Base-by-base conservation (phyloP, 2,797 vertebrate species). In the Poecilia gillii region DNA sequence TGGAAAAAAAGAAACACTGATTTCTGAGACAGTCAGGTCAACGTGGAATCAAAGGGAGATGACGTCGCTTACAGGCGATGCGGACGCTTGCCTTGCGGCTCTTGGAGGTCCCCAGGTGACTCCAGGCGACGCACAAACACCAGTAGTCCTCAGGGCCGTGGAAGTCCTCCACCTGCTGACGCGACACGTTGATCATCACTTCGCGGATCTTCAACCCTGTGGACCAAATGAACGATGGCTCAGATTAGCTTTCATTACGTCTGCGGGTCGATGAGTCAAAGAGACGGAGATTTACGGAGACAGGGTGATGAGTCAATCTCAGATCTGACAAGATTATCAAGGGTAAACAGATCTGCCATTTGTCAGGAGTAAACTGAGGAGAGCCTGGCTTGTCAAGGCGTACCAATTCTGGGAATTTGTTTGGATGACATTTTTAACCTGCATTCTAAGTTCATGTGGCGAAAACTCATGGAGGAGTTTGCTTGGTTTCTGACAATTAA, bases 61-160 rank as follows among this genome's bases (percentile, higher is more conserved):
- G 13, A 51, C 62, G 46, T 13, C 64, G 83, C 98, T 98, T 95
- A 99, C 98, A 99, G 7, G 98, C 98, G 20, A 99, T 99, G 74
- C 97, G 97, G 53, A 99, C 98, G 0, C 97, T 96, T 0, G 98
- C 98, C 91, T 99, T 99, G 91, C 98, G 97, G 86, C 98, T 99
- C 94, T 99, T 99, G 31, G 98, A 99, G 43, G 98, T 99, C 31
- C 98, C 98, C 77, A 99, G 91, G 86, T 98, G 97, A 83, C 98
- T 99, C 98, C 98, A 99, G 0, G 98, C 98, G 1, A 99, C 98
- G 13, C 98, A 99, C 55, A 99, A 96, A 73, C 98, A 99, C 98
- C 98, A 99, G 78, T 98, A 99, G 88, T 99, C 98, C 90, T 99
- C 98, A 0, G 98, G 98, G 8, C 98, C 98, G 0, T 99, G 98